Conservation (phyloP, 1,140 invertebrate genomes). For the Bombus picipes region DNA sequence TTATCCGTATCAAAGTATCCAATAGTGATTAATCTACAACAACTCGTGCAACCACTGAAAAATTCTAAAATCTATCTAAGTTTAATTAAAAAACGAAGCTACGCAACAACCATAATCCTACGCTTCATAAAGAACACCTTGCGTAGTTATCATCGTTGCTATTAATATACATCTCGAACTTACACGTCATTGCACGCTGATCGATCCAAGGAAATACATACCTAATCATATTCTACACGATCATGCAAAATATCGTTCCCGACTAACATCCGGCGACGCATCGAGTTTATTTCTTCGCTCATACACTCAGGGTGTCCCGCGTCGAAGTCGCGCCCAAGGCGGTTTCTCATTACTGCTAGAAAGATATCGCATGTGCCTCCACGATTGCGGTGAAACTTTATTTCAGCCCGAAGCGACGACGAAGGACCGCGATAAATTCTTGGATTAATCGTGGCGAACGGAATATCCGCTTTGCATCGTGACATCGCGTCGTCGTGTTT, state of each 20-base stretch:
- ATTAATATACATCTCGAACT: not conserved
- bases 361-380: constrained; percentile 46
- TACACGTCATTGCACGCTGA: not conserved
- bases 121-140: not conserved
- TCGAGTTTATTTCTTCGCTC: not conserved
- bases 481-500: not conserved
- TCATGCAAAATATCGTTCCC: constrained; percentile 7
- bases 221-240: not conserved
- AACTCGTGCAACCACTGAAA: not conserved
- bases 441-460: constrained; percentile 45
- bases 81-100: too few relatives aligned
- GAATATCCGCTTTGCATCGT: constrained; percentile 41
- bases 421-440: constrained; percentile 39
- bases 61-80: not conserved
- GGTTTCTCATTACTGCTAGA: constrained; percentile 40
- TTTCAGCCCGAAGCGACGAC: constrained; percentile 39
- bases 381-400: constrained; percentile 49
- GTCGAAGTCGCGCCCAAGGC: constrained; percentile 35
- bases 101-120: too few relatives aligned
- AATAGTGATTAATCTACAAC: too few relatives aligned
- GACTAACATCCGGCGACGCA: constrained; percentile 14
- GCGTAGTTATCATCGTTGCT: too few relatives aligned
- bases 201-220: not conserved
- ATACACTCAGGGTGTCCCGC: not conserved
- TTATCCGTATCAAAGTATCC: too few relatives aligned